Evolutionary conservation across 2,113 vertebrate genomes (phyloP).

Genomic region (Sitta europaea): DNA sequence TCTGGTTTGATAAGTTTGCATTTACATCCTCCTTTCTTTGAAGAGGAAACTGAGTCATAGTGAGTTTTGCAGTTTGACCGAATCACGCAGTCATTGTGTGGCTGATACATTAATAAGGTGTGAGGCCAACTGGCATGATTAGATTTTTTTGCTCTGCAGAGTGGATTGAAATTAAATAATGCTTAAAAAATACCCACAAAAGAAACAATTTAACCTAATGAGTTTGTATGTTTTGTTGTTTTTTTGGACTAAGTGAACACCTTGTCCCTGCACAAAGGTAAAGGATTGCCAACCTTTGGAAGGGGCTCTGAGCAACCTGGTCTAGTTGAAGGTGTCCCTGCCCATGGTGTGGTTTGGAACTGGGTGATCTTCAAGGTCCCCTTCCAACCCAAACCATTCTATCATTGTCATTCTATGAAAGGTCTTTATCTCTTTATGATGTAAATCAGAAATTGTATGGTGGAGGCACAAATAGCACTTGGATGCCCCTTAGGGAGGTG

Average conservation of each 20-base stretch:
- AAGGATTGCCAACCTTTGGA: not conserved
- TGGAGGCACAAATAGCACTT: not conserved
- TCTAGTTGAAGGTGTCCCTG: not conserved
- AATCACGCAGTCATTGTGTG: accelerated
- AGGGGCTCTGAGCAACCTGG: not conserved
- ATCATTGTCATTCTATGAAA: not conserved
- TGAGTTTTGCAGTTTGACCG: not conserved
- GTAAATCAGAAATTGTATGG: not conserved
- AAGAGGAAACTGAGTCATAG: not conserved
- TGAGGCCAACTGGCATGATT: accelerated
- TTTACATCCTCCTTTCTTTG: not conserved
- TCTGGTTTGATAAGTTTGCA: not conserved
- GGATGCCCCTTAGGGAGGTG: not conserved
- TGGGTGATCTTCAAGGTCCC: not conserved
- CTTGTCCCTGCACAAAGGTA: not conserved
- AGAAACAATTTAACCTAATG: not conserved
- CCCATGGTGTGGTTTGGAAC: not conserved
- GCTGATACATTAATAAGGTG: not conserved
- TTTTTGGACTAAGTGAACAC: not conserved
- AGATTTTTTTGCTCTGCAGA: not conserved
- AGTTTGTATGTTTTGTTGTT: not conserved
- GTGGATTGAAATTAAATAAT: not conserved
- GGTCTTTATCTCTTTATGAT: not conserved
- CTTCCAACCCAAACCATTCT: not conserved
- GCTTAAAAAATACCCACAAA: not conserved